These are phyloP conservation scores for Helicolenus hilgendorfi DNA, from an alignment of 2,797 vertebrate genomes.

Conservation along the genomic window DNA sequence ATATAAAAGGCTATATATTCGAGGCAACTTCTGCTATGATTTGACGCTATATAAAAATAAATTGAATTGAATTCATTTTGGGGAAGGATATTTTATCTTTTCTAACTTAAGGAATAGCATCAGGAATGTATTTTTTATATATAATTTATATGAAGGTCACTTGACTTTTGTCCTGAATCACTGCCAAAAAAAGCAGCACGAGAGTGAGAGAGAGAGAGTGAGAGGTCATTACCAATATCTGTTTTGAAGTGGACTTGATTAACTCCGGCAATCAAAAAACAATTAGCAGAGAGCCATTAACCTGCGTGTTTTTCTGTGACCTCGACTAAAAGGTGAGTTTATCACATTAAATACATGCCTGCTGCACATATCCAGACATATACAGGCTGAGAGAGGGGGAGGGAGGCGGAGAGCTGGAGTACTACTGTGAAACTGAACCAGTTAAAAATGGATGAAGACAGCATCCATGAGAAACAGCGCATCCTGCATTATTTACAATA, in stretches of 20 bases:
- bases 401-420: constrained; percentile 25
- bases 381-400: background rate
- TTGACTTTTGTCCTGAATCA: constrained; percentile 1
- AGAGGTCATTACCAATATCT: background rate
- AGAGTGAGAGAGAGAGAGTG: background rate
- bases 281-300: constrained; percentile 59
- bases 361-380: background rate
- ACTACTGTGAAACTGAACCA: constrained; percentile 61
- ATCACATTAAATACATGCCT: constrained; percentile 30
- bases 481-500: constrained; percentile 77
- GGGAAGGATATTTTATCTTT: background rate
- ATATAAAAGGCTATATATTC: no score
- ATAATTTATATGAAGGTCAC: background rate
- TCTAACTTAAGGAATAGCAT: no score
- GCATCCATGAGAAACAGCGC: constrained; percentile 63
- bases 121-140: background rate
- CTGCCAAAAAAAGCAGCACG: background rate
- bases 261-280: constrained; percentile 35
- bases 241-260: constrained; percentile 52
- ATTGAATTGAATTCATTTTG: no score
- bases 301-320: constrained; percentile 40
- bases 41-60: no score
- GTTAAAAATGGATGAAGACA: constrained; percentile 84
- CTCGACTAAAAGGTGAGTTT: constrained; percentile 50
- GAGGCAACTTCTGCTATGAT: no score